Evolutionary conservation across 2,797 vertebrate species (phyloP).

Genomic region (Malacoctenus gilli): DNA sequence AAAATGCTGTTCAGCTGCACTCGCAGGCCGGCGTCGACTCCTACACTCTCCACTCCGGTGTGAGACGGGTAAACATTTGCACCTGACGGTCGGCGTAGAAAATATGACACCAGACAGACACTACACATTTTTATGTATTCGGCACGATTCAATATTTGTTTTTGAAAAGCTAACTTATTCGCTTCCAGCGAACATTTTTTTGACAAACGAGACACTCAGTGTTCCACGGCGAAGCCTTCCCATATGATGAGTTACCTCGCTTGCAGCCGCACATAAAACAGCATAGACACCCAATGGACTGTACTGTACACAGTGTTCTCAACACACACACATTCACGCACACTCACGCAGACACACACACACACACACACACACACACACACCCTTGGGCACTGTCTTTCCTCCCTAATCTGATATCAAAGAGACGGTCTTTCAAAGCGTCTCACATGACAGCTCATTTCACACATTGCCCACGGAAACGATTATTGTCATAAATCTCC

Average conservation of each 20-base stretch:
- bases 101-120: slow-evolving; percentile 18
- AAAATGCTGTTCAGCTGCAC: slow-evolving; percentile 71
- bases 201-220: slow-evolving; percentile 16
- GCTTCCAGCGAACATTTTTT: slow-evolving; percentile 13
- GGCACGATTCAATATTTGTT: background rate
- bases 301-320: slow-evolving; percentile 34
- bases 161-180: slow-evolving; percentile 4
- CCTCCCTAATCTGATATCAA: slow-evolving; percentile 82
- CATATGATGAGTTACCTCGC: slow-evolving; percentile 23
- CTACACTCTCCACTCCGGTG: slow-evolving; percentile 29
- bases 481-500: slow-evolving; percentile 78
- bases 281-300: background rate
- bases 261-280: slow-evolving; percentile 42
- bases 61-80: slow-evolving; percentile 40
- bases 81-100: slow-evolving; percentile 39
- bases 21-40: slow-evolving; percentile 28
- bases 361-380: slow-evolving; percentile 28
- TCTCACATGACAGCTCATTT: slow-evolving; percentile 78
- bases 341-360: slow-evolving; percentile 17
- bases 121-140: slow-evolving; percentile 4
- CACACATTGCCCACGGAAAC: slow-evolving; percentile 75
- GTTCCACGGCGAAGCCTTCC: slow-evolving; percentile 24
- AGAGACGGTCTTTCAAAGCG: slow-evolving; percentile 73
- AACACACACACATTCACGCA: too few species aligned
- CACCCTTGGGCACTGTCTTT: slow-evolving; percentile 66